Conservation (phyloP, 2,888 invertebrate species). For the Frankliniella intonsa region DNA sequence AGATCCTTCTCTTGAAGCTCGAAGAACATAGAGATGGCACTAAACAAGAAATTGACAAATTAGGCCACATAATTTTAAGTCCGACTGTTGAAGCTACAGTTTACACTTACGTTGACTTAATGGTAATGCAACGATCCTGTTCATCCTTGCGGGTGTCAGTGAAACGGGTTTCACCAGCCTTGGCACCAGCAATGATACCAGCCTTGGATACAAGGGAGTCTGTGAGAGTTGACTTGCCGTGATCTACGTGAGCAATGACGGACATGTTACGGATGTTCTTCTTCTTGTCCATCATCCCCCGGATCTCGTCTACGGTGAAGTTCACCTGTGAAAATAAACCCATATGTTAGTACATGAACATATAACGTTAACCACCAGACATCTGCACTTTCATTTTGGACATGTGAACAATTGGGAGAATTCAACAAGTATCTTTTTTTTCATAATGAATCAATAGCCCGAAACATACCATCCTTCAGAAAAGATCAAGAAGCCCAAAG, state of each 20-base stretch:
- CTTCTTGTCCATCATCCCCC: constrained; percentile 99
- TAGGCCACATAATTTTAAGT: background rate
- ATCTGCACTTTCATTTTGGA: no score
- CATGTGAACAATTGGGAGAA: no score
- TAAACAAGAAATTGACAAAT: constrained; percentile 44
- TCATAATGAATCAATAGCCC: no score
- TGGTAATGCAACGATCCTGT: constrained; percentile 99
- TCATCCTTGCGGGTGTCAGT: constrained; percentile 99
- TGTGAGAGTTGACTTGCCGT: constrained; percentile 98
- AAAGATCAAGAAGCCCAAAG: no score
- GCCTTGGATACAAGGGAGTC: constrained; percentile 99
- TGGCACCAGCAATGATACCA: constrained; percentile 98
- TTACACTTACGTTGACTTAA: constrained; percentile 93
- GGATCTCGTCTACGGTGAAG: constrained; percentile 99
- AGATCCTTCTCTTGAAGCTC: constrained; percentile 93
- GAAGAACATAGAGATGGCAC: constrained; percentile 99
- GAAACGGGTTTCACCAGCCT: constrained; percentile 98
- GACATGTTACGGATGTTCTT: constrained; percentile 99
- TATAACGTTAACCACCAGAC: no score
- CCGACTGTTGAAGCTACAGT: background rate
- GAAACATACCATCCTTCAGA: no score
- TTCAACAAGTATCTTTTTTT: no score
- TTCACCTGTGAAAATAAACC: constrained; percentile 73
- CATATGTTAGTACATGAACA: no score
- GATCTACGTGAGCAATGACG: constrained; percentile 99